phyloP scores from a whole-genome alignment of 2,888 invertebrate species.

The Epistrophe eligans region DNA sequence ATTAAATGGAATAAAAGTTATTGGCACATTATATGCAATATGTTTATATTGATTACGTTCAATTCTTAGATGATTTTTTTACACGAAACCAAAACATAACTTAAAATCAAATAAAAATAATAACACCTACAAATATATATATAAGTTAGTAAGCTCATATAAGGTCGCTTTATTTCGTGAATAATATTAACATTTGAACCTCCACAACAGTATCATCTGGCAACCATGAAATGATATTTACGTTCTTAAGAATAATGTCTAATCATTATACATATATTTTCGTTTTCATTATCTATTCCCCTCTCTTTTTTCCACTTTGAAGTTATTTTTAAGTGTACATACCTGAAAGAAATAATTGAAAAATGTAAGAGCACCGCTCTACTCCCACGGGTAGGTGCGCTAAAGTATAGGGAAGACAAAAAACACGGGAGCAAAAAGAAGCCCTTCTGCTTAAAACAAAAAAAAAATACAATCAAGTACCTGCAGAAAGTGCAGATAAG shows the following conservation, averaged over 20 bases:
- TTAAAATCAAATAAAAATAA: too few relatives aligned
- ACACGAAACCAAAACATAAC: too few relatives aligned
- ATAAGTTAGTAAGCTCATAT: too few relatives aligned
- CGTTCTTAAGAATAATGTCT: neutral
- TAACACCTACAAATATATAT: too few relatives aligned
- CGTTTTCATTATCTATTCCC: neutral
- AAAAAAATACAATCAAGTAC: constrained; percentile 43
- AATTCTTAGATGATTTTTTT: too few relatives aligned
- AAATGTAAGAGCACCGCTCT: neutral
- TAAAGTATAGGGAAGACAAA: too few relatives aligned
- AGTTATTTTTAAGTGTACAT: neutral
- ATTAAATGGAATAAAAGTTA: too few relatives aligned
- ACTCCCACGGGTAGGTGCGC: too few relatives aligned
- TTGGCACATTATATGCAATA: too few relatives aligned
- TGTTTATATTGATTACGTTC: too few relatives aligned
- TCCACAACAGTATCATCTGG: neutral
- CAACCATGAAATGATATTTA: neutral
- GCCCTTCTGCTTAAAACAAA: neutral
- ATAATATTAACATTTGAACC: too few relatives aligned
- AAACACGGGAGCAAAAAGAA: neutral
- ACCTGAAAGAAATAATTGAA: constrained; percentile 26
- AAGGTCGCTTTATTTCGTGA: too few relatives aligned
- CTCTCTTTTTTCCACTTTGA: neutral
- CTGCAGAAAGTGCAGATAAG: constrained; percentile 51
- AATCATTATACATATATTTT: neutral